A percentile compares a stretch with the other conserved stretches of the same genome.
Conservation (phyloP, 2,797 vertebrate genomes). For the Crax fasciolata region DNA sequence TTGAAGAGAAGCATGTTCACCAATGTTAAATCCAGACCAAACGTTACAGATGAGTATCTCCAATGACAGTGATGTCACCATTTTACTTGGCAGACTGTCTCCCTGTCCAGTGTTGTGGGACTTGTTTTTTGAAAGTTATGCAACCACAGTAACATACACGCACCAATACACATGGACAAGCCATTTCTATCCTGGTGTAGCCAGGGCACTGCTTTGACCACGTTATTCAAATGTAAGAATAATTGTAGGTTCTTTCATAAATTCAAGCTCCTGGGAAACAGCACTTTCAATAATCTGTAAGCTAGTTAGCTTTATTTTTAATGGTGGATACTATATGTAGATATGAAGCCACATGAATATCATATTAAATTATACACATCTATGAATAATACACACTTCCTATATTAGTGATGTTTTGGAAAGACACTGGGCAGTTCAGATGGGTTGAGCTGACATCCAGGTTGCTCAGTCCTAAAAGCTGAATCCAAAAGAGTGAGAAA, state of each 20-base stretch:
- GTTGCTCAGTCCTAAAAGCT: background rate
- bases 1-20: background rate
- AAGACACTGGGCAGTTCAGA: background rate
- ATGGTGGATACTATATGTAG: background rate
- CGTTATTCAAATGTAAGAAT: background rate
- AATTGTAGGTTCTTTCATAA: background rate
- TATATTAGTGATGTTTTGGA: background rate
- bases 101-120: accelerated
- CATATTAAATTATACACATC: background rate
- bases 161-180: background rate
- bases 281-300: background rate
- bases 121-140: background rate
- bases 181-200: background rate
- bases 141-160: background rate
- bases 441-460: background rate
- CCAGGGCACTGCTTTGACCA: background rate
- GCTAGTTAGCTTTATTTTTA: background rate
- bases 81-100: background rate
- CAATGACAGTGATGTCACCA: accelerated
- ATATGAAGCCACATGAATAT: background rate
- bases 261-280: background rate
- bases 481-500: background rate
- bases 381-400: background rate
- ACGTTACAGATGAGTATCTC: background rate
- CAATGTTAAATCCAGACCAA: background rate